These are phyloP conservation scores for Microhierax caerulescens DNA, from an alignment of 2,797 vertebrate genomes.

Conservation along the genomic window DNA sequence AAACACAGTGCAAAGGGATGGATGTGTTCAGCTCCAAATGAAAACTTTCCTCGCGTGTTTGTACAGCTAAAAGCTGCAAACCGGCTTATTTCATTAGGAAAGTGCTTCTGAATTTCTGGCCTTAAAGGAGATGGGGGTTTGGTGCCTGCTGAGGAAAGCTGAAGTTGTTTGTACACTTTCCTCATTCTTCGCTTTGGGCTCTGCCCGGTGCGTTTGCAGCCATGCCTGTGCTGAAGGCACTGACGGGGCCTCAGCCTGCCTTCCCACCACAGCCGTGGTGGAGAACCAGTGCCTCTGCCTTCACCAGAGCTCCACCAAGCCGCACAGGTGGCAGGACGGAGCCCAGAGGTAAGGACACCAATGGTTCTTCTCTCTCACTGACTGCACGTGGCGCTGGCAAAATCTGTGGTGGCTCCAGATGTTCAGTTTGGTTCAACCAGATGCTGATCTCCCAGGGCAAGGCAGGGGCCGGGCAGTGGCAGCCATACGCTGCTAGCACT, in stretches of 20 bases:
- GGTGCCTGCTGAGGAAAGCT: not conserved
- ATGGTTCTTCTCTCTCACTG: not conserved
- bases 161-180: not conserved
- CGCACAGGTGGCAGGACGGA: not conserved
- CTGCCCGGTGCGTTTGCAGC: not conserved
- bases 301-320: not conserved
- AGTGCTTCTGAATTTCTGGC: not conserved
- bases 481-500: not conserved
- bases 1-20: not conserved
- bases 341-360: not conserved
- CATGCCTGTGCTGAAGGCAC: not conserved
- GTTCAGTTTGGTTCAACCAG: not conserved
- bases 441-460: not conserved
- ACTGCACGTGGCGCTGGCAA: not conserved
- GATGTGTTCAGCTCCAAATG: not conserved
- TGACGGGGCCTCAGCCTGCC: accelerated
- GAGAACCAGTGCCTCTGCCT: accelerated
- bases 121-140: accelerated
- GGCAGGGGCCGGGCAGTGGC: not conserved
- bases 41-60: not conserved
- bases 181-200: not conserved
- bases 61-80: not conserved
- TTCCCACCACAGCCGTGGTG: not conserved
- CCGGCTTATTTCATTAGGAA: not conserved
- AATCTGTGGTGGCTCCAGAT: not conserved